Evolutionary conservation across 1,140 invertebrate genomes (phyloP).

Genomic region (Calosoma granatense): DNA sequence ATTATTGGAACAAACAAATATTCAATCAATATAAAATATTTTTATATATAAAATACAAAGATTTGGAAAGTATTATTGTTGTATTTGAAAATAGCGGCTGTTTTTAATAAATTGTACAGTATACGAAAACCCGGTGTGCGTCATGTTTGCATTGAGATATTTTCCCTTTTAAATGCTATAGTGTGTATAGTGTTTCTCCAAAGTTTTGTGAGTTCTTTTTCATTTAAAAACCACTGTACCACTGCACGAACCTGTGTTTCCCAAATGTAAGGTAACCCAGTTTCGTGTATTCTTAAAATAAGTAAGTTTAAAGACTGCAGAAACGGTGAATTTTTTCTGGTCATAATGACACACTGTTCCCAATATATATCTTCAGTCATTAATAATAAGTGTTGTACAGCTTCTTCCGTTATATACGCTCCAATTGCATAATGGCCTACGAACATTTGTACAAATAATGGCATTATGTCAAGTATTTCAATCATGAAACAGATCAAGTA

Average conservation of each 20-base stretch:
- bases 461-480: neutral
- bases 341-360: conserved; percentile 43
- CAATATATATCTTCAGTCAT: conserved; percentile 47
- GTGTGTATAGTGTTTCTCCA: no score
- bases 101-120: no score
- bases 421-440: conserved; percentile 45
- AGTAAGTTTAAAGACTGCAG: conserved; percentile 21
- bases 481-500: conserved; percentile 3
- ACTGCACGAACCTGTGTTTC: conserved; percentile 30
- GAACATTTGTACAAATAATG: conserved; percentile 9
- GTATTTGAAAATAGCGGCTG: no score
- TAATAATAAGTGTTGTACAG: conserved; percentile 36
- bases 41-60: no score
- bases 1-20: no score
- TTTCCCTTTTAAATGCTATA: no score
- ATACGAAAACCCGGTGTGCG: no score
- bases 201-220: no score
- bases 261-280: conserved; percentile 28
- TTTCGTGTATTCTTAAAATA: conserved; percentile 25
- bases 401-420: conserved; percentile 42
- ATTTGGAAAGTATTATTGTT: no score
- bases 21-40: no score
- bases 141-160: no score
- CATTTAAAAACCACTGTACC: no score
- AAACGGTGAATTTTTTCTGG: conserved; percentile 43